Evolutionary conservation across 2,888 invertebrate genomes (phyloP).

Genomic region (Spilosoma lubricipeda): DNA sequence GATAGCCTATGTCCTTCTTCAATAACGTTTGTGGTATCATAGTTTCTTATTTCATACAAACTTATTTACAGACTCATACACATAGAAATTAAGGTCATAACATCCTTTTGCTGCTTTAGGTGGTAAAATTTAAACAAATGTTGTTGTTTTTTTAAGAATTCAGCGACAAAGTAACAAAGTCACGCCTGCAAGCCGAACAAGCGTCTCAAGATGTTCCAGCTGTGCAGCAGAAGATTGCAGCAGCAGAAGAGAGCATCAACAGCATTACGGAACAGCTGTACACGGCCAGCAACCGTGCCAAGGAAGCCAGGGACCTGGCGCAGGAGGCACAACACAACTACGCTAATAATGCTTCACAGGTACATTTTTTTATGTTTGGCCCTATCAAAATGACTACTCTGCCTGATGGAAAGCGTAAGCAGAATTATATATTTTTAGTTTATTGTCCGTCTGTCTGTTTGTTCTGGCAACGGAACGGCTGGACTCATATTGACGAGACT

Average conservation of each 20-base stretch:
- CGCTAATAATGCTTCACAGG: constrained; percentile 92
- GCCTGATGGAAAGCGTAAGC: too few relatives aligned
- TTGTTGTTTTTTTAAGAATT: constrained; percentile 87
- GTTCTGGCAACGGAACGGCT: too few relatives aligned
- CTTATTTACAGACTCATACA: too few relatives aligned
- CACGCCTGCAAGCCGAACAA: constrained; percentile 92
- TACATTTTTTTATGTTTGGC: constrained; percentile 50
- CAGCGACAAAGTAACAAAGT: constrained; percentile 95
- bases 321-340: constrained; percentile 91
- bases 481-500: too few relatives aligned
- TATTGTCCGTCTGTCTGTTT: too few relatives aligned
- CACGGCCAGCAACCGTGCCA: constrained; percentile 92
- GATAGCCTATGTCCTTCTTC: too few relatives aligned
- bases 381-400: too few relatives aligned
- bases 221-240: constrained; percentile 88
- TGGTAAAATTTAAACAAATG: neutral
- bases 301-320: constrained; percentile 90
- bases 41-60: too few relatives aligned
- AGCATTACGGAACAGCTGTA: constrained; percentile 90
- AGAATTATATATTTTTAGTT: too few relatives aligned
- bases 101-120: neutral
- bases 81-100: neutral
- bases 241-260: constrained; percentile 89
- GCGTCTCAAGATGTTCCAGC: constrained; percentile 91
- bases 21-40: too few relatives aligned